Conservation (phyloP, 2,888 invertebrate genomes). For the Eupithecia subfuscata region DNA sequence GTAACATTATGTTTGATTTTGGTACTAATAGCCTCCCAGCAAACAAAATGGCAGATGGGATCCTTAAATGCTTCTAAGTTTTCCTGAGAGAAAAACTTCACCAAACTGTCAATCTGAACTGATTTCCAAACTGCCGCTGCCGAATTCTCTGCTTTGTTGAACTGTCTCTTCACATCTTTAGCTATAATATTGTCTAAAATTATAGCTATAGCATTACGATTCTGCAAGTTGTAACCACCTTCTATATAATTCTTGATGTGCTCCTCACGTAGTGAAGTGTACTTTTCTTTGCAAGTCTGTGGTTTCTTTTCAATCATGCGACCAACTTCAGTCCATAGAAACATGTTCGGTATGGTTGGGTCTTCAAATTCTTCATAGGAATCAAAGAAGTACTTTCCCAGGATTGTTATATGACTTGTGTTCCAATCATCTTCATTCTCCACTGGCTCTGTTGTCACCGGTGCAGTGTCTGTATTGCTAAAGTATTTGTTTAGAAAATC, state of each 20-base stretch:
- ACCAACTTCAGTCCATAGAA: constrained; percentile 76
- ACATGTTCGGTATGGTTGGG: constrained; percentile 69
- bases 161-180: constrained; percentile 59
- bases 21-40: constrained; percentile 63
- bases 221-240: constrained; percentile 59
- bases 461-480: constrained; percentile 28
- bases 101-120: constrained; percentile 63
- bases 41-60: constrained; percentile 67
- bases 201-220: constrained; percentile 64
- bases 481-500: constrained; percentile 64
- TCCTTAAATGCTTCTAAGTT: constrained; percentile 74
- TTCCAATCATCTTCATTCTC: constrained; percentile 57
- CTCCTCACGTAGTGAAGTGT: constrained; percentile 55
- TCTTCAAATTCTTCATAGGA: constrained; percentile 75
- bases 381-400: constrained; percentile 74
- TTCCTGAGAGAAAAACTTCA: constrained; percentile 65
- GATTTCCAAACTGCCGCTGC: constrained; percentile 53
- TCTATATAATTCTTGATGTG: constrained; percentile 63
- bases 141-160: constrained; percentile 46
- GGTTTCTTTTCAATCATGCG: constrained; percentile 67
- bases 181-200: constrained; percentile 71
- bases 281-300: constrained; percentile 64
- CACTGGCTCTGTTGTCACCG: constrained; percentile 7
- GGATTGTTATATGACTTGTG: constrained; percentile 65
- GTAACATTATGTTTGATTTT: constrained; percentile 55